Conservation (phyloP, 2,113 vertebrate species). For the Phrynocephalus versicolor region DNA sequence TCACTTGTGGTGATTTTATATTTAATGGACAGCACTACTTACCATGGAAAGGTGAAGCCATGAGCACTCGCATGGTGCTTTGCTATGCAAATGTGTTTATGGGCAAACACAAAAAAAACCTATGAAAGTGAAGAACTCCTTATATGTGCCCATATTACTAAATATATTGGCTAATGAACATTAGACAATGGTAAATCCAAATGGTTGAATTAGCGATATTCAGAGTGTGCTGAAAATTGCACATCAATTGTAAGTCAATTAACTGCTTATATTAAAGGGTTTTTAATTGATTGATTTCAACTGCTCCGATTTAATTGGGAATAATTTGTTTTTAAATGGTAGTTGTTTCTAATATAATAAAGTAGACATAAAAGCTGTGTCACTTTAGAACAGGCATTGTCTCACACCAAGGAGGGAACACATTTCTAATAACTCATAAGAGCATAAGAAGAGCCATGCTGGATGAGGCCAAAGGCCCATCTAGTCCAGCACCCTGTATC, state of each 20-base stretch:
- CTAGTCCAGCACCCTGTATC: no score
- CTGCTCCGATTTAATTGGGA: background rate
- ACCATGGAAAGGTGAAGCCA: no score
- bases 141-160: slow-evolving; percentile 25
- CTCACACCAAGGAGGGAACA: background rate
- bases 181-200: slow-evolving; percentile 6
- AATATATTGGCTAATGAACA: slow-evolving; percentile 10
- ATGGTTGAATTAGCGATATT: slow-evolving; percentile 22
- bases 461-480: no score
- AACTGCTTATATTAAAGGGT: background rate
- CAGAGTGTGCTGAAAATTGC: background rate
- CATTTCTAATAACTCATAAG: background rate
- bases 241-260: background rate
- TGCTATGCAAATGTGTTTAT: no score
- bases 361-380: background rate
- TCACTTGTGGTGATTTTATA: no score
- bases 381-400: background rate
- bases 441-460: no score
- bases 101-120: no score
- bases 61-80: no score
- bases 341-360: background rate
- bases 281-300: background rate
- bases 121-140: no score
- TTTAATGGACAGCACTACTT: no score
- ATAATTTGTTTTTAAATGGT: background rate